Evolutionary conservation across 2,113 vertebrate genomes (phyloP).

Genomic region (Pao palembangensis): DNA sequence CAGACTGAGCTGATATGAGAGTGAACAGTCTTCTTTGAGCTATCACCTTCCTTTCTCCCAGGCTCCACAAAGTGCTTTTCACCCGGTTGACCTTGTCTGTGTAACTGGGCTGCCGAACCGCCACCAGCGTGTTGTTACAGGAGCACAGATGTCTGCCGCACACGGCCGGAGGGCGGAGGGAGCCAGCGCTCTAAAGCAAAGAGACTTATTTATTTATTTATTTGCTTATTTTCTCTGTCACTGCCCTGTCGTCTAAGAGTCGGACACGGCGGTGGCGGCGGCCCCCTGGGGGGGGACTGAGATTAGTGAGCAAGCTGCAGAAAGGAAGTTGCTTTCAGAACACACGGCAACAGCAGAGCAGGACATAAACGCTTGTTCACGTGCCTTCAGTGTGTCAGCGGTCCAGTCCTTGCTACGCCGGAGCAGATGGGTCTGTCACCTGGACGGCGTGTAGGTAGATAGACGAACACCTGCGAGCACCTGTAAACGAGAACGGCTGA

Average conservation of each 20-base stretch:
- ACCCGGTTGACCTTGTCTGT: conserved; percentile 39
- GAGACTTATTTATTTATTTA: conserved; percentile 40
- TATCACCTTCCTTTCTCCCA: conserved; percentile 8
- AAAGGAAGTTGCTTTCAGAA: conserved; percentile 1
- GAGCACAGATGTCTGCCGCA: conserved; percentile 52
- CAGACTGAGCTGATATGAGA: too few species aligned
- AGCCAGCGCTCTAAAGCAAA: conserved; percentile 16
- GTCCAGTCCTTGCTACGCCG: conserved; percentile 20
- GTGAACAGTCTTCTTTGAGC: neutral
- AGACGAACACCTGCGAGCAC: conserved; percentile 53
- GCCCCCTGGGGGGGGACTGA: conserved; percentile 12
- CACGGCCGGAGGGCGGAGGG: conserved; percentile 23
- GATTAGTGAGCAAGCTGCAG: conserved; percentile 26
- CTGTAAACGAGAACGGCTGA: conserved; percentile 10
- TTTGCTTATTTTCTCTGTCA: conserved; percentile 35
- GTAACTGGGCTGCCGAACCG: conserved; percentile 29
- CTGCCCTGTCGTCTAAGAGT: conserved; percentile 13
- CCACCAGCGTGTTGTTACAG: conserved; percentile 34
- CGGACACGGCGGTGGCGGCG: conserved; percentile 2
- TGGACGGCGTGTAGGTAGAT: conserved; percentile 44
- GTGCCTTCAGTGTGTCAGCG: neutral
- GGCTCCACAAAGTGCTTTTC: conserved; percentile 27
- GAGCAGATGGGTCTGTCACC: conserved; percentile 67
- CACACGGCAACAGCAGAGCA: too few species aligned
- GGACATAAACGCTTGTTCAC: neutral